Evolutionary conservation across 2,113 vertebrate genomes (phyloP).

Genomic region (Redunca redunca): DNA sequence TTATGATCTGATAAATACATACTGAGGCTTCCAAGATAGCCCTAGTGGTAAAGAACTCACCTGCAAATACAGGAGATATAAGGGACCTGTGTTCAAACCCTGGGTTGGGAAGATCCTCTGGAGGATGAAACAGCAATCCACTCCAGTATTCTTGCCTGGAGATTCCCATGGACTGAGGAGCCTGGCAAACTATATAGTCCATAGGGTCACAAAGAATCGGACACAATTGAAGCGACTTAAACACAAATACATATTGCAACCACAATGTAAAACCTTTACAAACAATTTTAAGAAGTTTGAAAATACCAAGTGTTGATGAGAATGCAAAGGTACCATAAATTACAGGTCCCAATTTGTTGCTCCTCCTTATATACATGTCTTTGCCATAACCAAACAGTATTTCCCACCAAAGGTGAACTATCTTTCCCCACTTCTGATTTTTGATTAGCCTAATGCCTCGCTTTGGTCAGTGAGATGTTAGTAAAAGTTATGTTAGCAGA

Average conservation of each 20-base stretch:
- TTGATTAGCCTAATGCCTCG: not conserved
- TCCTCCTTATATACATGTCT: fast-evolving
- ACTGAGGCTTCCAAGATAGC: not conserved
- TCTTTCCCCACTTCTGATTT: not conserved
- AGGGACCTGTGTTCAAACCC: not conserved
- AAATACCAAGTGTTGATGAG: not conserved
- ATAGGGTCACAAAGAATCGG: not conserved
- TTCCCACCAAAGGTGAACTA: not conserved
- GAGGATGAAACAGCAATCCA: not conserved
- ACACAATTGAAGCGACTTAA: not conserved
- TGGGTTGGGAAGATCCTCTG: not conserved
- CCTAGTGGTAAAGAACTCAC: not conserved
- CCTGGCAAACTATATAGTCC: not conserved
- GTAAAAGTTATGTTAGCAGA: not conserved
- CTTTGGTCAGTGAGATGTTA: not conserved
- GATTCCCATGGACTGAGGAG: not conserved
- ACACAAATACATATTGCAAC: not conserved
- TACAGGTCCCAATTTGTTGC: not conserved
- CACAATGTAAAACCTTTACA: not conserved
- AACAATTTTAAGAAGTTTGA: not conserved
- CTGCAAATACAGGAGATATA: not conserved
- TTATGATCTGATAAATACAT: not conserved
- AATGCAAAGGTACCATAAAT: not conserved
- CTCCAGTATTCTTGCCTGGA: not conserved
- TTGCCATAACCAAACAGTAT: not conserved